Evolutionary conservation across 2,113 vertebrate genomes (phyloP).

Genomic region (Rhinichthys klamathensis): DNA sequence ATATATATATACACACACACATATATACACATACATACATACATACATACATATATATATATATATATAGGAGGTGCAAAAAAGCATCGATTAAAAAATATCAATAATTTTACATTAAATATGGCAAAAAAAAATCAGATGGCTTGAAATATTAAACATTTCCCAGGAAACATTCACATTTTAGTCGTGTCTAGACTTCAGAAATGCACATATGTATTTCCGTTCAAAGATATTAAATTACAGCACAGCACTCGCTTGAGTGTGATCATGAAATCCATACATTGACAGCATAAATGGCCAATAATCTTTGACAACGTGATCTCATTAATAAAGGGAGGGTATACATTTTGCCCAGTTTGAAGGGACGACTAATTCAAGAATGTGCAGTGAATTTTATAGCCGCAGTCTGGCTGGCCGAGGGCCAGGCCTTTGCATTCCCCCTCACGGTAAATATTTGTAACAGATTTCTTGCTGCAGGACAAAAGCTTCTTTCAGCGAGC

Average conservation of each 20-base stretch:
- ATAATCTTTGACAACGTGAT: slow-evolving; percentile 93
- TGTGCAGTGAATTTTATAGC: slow-evolving; percentile 95
- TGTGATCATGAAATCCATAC: slow-evolving; percentile 86
- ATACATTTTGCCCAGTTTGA: slow-evolving; percentile 88
- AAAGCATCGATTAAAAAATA: not conserved
- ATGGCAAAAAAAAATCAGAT: slow-evolving; percentile 25
- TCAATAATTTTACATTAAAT: slow-evolving; percentile 46
- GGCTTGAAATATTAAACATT: slow-evolving; percentile 49
- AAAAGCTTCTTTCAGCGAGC: slow-evolving; percentile 93
- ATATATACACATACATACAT: not conserved
- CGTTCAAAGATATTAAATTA: slow-evolving; percentile 64
- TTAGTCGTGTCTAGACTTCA: slow-evolving; percentile 45
- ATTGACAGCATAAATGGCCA: slow-evolving; percentile 86
- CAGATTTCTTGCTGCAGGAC: slow-evolving; percentile 92
- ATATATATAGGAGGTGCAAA: not conserved
- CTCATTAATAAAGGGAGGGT: slow-evolving; percentile 93
- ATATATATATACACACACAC: too few relatives aligned
- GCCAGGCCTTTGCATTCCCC: slow-evolving; percentile 86
- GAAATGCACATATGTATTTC: slow-evolving; percentile 52
- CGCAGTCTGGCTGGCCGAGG: slow-evolving; percentile 86
- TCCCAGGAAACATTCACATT: slow-evolving; percentile 60
- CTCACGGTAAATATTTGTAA: slow-evolving; percentile 97
- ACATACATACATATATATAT: not conserved
- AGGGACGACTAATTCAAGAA: slow-evolving; percentile 87
- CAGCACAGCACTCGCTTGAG: slow-evolving; percentile 83